Evolutionary conservation across 64 coral and sea anemone species (phyloP).

Genomic region (Hydrozoanthus tunicans): DNA sequence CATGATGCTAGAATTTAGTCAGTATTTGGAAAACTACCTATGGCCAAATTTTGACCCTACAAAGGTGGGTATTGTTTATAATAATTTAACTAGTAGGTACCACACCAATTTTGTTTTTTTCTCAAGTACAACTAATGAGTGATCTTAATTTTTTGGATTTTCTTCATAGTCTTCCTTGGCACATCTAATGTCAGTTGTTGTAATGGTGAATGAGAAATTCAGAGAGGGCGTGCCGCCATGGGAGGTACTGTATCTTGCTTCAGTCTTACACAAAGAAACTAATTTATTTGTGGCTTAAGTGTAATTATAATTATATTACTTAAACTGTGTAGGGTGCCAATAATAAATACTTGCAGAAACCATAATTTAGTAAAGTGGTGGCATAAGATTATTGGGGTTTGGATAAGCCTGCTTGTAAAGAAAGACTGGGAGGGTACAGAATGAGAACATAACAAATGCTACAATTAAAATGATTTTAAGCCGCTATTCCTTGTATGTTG

Average conservation of each 20-base stretch:
- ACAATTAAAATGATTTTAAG: too few relatives aligned
- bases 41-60: constrained; percentile 90
- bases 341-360: too few relatives aligned
- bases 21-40: constrained; percentile 95
- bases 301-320: too few relatives aligned
- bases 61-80: constrained; percentile 57
- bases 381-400: too few relatives aligned
- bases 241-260: constrained; percentile 56
- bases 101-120: background rate
- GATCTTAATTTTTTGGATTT: background rate
- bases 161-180: constrained; percentile 67
- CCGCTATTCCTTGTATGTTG: too few relatives aligned
- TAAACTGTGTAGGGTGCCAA: too few relatives aligned
- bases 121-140: background rate
- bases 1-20: constrained; percentile 99
- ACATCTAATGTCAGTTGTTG: constrained; percentile 86
- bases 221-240: constrained; percentile 95
- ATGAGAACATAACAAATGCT: too few relatives aligned
- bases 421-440: too few relatives aligned
- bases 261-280: too few relatives aligned
- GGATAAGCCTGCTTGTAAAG: too few relatives aligned
- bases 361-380: too few relatives aligned
- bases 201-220: constrained; percentile 97
- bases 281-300: too few relatives aligned
- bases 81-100: background rate